Evolutionary conservation across 2,797 vertebrate genomes (phyloP).

Genomic region (Hafferia zeledoni): DNA sequence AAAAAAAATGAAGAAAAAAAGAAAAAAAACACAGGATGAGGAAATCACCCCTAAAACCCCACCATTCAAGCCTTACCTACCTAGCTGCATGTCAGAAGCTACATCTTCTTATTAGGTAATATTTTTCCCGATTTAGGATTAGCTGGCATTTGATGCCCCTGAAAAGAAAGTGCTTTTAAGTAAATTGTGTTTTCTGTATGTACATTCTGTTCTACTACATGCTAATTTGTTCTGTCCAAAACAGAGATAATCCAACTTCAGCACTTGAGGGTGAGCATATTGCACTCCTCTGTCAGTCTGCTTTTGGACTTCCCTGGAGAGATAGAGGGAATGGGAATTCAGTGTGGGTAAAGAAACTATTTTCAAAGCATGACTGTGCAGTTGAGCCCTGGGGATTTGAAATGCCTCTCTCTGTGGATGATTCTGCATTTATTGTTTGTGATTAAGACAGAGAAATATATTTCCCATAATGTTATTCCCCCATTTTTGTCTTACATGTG

Average conservation of each 20-base stretch:
- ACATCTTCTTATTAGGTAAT: neutral
- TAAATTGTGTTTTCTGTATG: neutral
- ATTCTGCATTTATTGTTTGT: neutral
- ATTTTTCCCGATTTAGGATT: neutral
- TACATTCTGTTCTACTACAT: neutral
- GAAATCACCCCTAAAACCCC: accelerated
- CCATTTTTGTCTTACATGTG: neutral
- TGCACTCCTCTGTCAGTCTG: neutral
- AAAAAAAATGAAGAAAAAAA: neutral
- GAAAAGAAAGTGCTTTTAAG: neutral
- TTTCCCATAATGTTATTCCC: neutral
- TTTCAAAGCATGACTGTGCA: neutral
- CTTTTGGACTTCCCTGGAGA: neutral
- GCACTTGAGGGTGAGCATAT: neutral
- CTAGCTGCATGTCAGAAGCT: neutral
- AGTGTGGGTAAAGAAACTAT: neutral
- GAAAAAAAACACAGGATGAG: neutral
- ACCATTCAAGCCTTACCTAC: neutral
- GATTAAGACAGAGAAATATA: neutral
- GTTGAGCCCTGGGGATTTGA: neutral
- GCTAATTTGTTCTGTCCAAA: neutral
- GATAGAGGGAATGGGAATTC: neutral
- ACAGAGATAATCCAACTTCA: neutral
- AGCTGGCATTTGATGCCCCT: neutral
- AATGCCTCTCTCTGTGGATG: neutral